Conservation (phyloP, 2,888 invertebrate species). For the Athalia circularis region DNA sequence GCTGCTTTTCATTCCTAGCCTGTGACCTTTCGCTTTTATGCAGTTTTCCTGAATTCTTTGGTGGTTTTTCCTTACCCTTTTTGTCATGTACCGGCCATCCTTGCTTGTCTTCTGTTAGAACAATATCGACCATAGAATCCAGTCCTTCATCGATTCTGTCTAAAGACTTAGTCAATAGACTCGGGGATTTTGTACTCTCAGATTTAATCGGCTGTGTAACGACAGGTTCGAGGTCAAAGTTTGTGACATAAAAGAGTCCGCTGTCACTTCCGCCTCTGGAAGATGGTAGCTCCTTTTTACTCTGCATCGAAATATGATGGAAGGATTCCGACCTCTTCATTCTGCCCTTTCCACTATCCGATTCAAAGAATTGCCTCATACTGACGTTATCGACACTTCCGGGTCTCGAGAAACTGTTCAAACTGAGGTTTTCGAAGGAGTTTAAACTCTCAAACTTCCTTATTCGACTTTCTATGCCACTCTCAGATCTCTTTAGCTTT, state of each 20-base stretch:
- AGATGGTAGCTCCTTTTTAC: conserved; percentile 56
- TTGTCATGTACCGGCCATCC: conserved; percentile 3
- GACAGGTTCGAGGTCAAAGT: conserved; percentile 65
- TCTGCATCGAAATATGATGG: conserved; percentile 59
- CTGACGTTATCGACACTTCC: conserved; percentile 45
- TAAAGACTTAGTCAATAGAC: conserved; percentile 82
- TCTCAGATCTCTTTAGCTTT: conserved; percentile 58
- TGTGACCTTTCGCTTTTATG: neutral
- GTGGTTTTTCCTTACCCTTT: conserved; percentile 47
- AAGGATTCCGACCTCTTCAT: conserved; percentile 70
- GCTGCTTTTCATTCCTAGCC: conserved; percentile 21
- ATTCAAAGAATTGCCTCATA: conserved; percentile 15
- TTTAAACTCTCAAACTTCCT: conserved; percentile 70
- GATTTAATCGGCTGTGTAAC: conserved; percentile 54
- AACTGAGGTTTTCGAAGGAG: conserved; percentile 64
- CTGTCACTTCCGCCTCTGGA: conserved; percentile 71
- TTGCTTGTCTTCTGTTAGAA: conserved; percentile 78
- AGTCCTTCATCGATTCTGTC: conserved; percentile 86
- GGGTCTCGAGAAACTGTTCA: conserved; percentile 58
- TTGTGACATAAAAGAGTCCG: conserved; percentile 70
- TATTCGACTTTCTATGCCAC: conserved; percentile 66
- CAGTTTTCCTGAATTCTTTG: conserved; percentile 4
- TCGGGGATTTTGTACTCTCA: conserved; percentile 56
- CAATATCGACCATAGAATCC: conserved; percentile 83
- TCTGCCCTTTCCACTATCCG: conserved; percentile 48